Evolutionary conservation across 1,140 invertebrate species (phyloP).

Genomic region (Diorhabda elongata): DNA sequence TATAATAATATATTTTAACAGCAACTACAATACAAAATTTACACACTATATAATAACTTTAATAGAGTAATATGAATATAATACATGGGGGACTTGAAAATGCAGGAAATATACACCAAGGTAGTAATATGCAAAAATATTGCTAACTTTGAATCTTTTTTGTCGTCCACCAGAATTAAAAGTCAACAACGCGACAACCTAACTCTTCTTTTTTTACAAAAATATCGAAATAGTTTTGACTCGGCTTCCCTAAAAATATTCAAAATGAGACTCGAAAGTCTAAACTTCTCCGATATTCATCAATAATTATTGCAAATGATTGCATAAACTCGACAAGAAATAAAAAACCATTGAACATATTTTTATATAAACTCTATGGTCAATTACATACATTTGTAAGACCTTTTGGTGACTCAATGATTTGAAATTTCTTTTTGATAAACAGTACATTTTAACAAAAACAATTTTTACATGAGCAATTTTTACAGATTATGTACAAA

Average conservation of each 20-base stretch:
- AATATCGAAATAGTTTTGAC: background rate
- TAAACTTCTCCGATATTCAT: slow-evolving; percentile 1
- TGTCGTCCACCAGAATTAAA: slow-evolving; percentile 43
- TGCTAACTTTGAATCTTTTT: slow-evolving; percentile 47
- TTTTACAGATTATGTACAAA: slow-evolving; percentile 47
- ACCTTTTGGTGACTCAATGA: background rate
- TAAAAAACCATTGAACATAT: background rate
- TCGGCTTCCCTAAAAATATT: slow-evolving; percentile 12
- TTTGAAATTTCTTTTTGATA: slow-evolving; percentile 4
- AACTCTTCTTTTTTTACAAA: slow-evolving; percentile 25
- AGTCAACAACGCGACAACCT: slow-evolving; percentile 43
- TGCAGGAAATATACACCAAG: slow-evolving; percentile 44
- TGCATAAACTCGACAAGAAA: slow-evolving; percentile 27
- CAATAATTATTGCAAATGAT: slow-evolving; percentile 34
- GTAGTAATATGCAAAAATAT: slow-evolving; percentile 48
- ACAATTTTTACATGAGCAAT: slow-evolving; percentile 49
- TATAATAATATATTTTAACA: slow-evolving; percentile 48
- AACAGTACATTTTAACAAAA: slow-evolving; percentile 42
- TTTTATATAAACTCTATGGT: no score
- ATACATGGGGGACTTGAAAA: slow-evolving; percentile 47
- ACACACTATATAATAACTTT: slow-evolving; percentile 48
- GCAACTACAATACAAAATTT: slow-evolving; percentile 51
- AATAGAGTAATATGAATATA: slow-evolving; percentile 48
- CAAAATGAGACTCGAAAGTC: slow-evolving; percentile 8
- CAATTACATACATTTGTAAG: background rate